phyloP scores from a whole-genome alignment of 30 jellyfish, hydroid and myxozoan genomes.

The Hydractinia echinata region DNA sequence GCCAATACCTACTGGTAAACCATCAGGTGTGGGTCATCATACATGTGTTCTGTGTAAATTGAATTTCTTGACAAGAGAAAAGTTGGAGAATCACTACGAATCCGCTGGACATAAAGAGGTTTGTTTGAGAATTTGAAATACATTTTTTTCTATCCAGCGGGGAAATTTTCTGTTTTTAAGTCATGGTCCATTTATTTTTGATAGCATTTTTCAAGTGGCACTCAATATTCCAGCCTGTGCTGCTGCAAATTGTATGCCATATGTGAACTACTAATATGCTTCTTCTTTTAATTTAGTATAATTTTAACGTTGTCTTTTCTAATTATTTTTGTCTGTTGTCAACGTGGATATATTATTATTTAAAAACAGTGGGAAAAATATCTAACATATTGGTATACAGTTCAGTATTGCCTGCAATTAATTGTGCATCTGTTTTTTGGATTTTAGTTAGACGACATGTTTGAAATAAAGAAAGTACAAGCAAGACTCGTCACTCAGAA shows the following conservation, averaged over 20 bases:
- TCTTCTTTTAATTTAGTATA: too few relatives aligned
- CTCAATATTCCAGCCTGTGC: too few relatives aligned
- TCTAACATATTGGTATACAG: background rate
- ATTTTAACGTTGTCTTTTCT: too few relatives aligned
- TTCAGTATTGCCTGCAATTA: background rate
- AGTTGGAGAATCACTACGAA: conserved; percentile 2
- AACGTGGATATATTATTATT: too few relatives aligned
- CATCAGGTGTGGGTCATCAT: conserved; percentile 38
- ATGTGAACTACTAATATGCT: too few relatives aligned
- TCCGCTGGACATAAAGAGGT: conserved; percentile 34
- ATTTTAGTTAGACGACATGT: conserved; percentile 21
- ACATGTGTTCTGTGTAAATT: conserved; percentile 20
- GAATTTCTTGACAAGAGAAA: conserved; percentile 24
- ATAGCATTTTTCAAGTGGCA: too few relatives aligned
- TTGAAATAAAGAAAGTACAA: conserved; percentile 16
- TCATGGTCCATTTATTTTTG: background rate
- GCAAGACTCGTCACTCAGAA: conserved; percentile 14
- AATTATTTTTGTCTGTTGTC: too few relatives aligned
- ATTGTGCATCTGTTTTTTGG: background rate
- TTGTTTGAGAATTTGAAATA: background rate
- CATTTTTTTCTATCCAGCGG: background rate
- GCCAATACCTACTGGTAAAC: conserved; percentile 4
- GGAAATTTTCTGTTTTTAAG: background rate
- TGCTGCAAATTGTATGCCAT: too few relatives aligned
- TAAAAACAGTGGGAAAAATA: background rate